phyloP scores from a whole-genome alignment of 2,797 vertebrate genomes.

The Ciconia nigra region DNA sequence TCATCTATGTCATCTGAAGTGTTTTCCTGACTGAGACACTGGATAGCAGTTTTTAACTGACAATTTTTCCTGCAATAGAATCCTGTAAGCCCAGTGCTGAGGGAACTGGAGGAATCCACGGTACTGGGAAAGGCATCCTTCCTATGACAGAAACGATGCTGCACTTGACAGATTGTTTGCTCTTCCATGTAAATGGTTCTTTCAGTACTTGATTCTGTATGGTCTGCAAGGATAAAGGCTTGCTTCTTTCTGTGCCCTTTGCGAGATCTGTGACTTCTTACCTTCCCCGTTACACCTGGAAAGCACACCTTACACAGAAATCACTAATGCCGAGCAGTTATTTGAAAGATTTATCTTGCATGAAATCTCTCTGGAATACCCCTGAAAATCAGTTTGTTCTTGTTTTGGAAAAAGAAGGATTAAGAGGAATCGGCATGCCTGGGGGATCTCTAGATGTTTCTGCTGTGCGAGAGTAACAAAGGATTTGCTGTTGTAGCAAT shows the following conservation, averaged over 20 bases:
- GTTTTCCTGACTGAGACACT: not conserved
- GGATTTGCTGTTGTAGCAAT: not conserved
- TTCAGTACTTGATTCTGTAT: not conserved
- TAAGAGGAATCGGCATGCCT: not conserved
- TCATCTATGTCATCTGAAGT: not conserved
- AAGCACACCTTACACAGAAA: not conserved
- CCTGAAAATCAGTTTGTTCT: not conserved
- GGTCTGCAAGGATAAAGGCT: slow-evolving; percentile 17
- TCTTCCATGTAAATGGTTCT: slow-evolving; percentile 1
- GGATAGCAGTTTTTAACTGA: not conserved
- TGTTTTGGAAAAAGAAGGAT: not conserved
- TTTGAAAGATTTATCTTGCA: not conserved
- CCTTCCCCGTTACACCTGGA: fast-evolving
- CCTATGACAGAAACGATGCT: not conserved
- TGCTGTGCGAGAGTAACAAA: not conserved
- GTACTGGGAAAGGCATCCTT: not conserved
- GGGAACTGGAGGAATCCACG: not conserved
- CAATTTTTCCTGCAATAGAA: not conserved
- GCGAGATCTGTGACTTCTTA: not conserved
- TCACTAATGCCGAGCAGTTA: not conserved
- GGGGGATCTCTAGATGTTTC: not conserved
- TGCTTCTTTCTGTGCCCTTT: not conserved
- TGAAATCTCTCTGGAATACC: not conserved
- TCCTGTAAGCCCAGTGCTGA: not conserved
- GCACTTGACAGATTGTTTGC: fast-evolving